Percentiles rank a stretch among this genome's conserved stretches.
These are phyloP conservation scores for Abrostola tripartita DNA, from an alignment of 2,888 invertebrate species.

Conservation along the genomic window DNA sequence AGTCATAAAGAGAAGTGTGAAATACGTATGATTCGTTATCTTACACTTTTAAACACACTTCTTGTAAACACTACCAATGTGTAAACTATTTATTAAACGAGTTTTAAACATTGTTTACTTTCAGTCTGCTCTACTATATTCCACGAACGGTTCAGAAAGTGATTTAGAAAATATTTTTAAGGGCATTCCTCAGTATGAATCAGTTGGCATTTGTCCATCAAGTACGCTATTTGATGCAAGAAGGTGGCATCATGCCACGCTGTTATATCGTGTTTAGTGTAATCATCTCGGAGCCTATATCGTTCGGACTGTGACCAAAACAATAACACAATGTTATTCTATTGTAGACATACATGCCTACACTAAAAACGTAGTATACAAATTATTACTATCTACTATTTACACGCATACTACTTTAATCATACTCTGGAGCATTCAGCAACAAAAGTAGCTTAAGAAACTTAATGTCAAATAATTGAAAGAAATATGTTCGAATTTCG, in stretches of 20 bases:
- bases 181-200: slow-evolving; percentile 71
- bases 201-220: slow-evolving; percentile 71
- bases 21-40: neutral
- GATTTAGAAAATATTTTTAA: slow-evolving; percentile 63
- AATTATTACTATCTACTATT: too few relatives aligned
- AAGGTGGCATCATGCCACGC: slow-evolving; percentile 61
- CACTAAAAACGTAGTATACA: neutral
- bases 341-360: neutral
- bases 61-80: slow-evolving; percentile 12
- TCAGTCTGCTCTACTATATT: slow-evolving; percentile 33
- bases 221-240: slow-evolving; percentile 51
- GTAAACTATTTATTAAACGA: slow-evolving; percentile 8
- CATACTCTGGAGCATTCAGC: too few relatives aligned
- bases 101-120: slow-evolving; percentile 22
- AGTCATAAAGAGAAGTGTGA: neutral
- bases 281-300: slow-evolving; percentile 32
- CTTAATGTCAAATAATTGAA: too few relatives aligned
- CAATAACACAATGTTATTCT: neutral
- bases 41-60: neutral
- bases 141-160: slow-evolving; percentile 48
- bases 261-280: slow-evolving; percentile 11
- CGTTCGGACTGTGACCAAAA: slow-evolving; percentile 1
- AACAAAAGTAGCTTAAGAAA: too few relatives aligned
- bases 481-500: too few relatives aligned
- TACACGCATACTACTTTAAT: too few relatives aligned